Percentiles rank a stretch among this genome's conserved stretches.
Conservation (phyloP, 2,797 vertebrate genomes). For the Trachops cirrhosus region DNA sequence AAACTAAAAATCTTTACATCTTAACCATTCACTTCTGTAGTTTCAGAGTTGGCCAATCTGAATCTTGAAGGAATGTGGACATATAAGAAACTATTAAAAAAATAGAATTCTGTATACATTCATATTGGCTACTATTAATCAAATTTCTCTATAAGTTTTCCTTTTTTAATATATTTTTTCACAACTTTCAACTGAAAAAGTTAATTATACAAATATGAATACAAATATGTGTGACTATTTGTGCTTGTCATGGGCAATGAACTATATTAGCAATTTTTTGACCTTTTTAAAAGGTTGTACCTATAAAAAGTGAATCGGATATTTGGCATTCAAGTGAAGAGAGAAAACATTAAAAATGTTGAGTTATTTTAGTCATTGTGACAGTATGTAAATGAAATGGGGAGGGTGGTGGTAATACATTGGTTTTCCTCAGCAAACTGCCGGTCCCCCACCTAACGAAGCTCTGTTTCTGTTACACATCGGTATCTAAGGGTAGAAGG, state of each 20-base stretch:
- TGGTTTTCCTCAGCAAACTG: background rate
- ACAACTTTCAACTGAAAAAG: background rate
- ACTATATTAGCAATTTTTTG: background rate
- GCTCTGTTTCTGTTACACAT: background rate
- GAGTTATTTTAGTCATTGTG: background rate
- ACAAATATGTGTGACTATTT: background rate
- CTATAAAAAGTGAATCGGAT: background rate
- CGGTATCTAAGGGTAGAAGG: background rate
- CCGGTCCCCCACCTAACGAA: constrained; percentile 17
- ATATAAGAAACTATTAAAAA: background rate
- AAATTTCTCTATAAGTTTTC: background rate
- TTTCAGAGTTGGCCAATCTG: background rate
- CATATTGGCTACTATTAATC: background rate
- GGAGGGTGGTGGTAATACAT: background rate
- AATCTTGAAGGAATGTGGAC: background rate
- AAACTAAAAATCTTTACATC: background rate
- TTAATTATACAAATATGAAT: background rate
- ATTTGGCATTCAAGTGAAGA: background rate
- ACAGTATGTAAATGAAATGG: background rate
- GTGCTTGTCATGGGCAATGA: background rate
- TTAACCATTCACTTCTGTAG: background rate
- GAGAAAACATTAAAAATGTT: background rate
- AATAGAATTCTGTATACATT: background rate
- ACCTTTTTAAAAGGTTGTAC: background rate
- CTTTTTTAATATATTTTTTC: background rate